Conservation (phyloP, 2,113 vertebrate genomes). For the Phoxinus phoxinus region DNA sequence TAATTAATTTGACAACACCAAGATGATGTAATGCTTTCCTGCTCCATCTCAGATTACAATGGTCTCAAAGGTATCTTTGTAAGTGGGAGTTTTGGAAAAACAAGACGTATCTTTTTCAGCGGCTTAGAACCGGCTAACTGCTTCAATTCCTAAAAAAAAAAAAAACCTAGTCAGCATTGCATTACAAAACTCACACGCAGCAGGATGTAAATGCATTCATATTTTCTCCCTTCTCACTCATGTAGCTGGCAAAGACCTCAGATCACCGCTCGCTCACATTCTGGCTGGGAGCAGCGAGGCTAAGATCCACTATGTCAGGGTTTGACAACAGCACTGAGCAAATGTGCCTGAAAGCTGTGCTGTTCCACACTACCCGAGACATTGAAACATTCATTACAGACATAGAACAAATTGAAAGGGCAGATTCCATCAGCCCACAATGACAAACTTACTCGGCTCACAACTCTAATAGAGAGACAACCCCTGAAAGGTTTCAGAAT, state of each 20-base stretch:
- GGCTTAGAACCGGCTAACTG: not conserved
- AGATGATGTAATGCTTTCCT: not conserved
- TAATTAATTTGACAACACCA: not conserved
- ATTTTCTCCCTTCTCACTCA: not conserved
- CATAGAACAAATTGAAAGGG: constrained; percentile 25
- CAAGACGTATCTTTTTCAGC: not conserved
- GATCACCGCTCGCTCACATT: not conserved
- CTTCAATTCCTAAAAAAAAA: not conserved
- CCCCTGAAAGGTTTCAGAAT: constrained; percentile 20
- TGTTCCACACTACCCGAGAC: not conserved
- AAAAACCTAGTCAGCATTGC: not conserved
- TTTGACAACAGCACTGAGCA: constrained; percentile 22
- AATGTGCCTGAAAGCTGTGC: constrained; percentile 34
- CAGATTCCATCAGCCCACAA: constrained; percentile 30
- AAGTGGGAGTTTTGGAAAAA: not conserved
- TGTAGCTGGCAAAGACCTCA: constrained; percentile 29
- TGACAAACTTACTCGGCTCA: constrained; percentile 5
- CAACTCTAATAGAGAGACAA: constrained; percentile 30
- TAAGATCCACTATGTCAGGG: constrained; percentile 18
- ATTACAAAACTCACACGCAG: constrained; percentile 1
- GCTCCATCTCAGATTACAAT: not conserved
- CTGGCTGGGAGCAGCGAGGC: constrained; percentile 23
- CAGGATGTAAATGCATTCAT: not conserved
- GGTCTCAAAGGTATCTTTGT: not conserved
- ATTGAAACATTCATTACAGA: constrained; percentile 18